These are phyloP conservation scores for Phalloptychus januarius DNA, from an alignment of 2,797 vertebrate species.

Conservation along the genomic window DNA sequence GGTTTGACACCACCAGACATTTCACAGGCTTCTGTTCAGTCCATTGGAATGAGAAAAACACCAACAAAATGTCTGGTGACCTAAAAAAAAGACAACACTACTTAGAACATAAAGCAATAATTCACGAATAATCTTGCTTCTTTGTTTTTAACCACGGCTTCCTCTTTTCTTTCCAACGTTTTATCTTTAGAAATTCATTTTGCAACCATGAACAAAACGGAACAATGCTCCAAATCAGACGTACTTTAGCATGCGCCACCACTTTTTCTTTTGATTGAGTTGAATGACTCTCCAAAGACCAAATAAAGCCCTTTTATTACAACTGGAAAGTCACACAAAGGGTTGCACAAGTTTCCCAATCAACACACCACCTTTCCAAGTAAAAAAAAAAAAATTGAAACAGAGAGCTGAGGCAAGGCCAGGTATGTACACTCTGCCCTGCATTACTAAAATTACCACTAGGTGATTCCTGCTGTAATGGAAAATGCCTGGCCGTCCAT, in stretches of 20 bases:
- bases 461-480: conserved; percentile 2
- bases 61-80: background rate
- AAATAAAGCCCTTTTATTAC: background rate
- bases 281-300: background rate
- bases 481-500: conserved; percentile 26
- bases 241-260: background rate
- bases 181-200: conserved; percentile 16
- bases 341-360: background rate
- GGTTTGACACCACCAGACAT: background rate
- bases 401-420: background rate
- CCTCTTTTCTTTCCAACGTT: conserved; percentile 36
- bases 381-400: background rate
- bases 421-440: background rate
- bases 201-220: conserved; percentile 11
- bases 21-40: background rate
- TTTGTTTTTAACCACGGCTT: conserved; percentile 34
- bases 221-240: background rate
- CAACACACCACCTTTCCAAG: background rate
- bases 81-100: background rate
- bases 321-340: background rate
- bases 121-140: background rate
- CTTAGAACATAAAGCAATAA: background rate
- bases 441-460: conserved; percentile 2
- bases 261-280: background rate
- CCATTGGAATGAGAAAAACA: background rate